Evolutionary conservation across 2,797 vertebrate genomes (phyloP).

Genomic region (Sphenopsis melanotis): DNA sequence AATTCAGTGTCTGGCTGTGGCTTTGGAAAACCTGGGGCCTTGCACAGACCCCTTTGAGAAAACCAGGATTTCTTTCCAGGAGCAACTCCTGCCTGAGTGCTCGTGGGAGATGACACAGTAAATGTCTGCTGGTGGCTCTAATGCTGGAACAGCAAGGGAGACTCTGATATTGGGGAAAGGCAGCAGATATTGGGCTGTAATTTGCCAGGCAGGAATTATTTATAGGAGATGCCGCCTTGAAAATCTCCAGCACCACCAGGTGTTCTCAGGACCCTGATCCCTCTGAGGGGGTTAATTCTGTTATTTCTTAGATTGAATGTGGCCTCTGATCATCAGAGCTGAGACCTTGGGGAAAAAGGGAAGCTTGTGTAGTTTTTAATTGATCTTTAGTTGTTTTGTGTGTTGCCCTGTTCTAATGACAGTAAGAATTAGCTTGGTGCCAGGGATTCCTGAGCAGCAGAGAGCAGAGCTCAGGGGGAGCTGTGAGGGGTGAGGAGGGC

Average conservation of each 20-base stretch:
- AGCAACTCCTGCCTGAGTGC: neutral
- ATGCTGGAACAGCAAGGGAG: no score
- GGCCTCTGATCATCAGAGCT: neutral
- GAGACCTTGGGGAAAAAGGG: neutral
- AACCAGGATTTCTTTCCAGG: neutral
- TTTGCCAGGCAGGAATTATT: neutral
- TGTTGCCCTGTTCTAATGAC: neutral
- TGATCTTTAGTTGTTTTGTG: neutral
- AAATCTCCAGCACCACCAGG: neutral
- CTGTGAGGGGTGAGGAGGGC: neutral
- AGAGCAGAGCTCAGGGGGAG: neutral
- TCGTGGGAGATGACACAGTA: neutral
- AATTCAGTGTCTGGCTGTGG: neutral
- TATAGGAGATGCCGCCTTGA: neutral
- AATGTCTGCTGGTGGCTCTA: no score
- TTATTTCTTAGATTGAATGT: neutral
- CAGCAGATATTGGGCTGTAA: neutral
- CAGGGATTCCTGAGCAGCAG: neutral
- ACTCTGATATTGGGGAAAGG: neutral
- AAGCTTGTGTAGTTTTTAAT: neutral
- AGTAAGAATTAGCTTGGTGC: neutral
- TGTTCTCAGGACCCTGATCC: neutral
- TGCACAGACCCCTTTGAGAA: neutral
- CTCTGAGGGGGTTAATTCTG: neutral
- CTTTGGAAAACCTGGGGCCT: neutral